Base-by-base conservation (phyloP, 2,113 vertebrate species). In the Miniopterus natalensis region DNA sequence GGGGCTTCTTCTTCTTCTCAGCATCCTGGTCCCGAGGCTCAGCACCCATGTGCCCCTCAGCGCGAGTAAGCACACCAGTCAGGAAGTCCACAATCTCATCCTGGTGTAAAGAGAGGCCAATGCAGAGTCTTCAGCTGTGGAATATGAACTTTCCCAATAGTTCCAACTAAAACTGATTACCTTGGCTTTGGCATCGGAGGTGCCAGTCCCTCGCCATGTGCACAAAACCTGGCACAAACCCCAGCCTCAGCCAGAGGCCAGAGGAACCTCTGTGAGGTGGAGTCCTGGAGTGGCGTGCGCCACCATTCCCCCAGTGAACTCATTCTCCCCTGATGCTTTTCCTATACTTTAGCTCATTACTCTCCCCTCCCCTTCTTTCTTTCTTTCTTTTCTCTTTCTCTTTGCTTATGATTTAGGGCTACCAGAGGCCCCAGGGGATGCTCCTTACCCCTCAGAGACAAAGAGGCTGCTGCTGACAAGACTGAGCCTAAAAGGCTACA, bases 61-160 rank as follows among this genome's bases (percentile, higher is more conserved):
- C 94, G 3, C 99, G 98, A 2, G 99, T 99, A 36, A 99, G 99
- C 91, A 99, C 99, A 0, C 99, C 99, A 0, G 99, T 99, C 96
- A 99, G 97, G 96, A 99, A 99, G 96, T 99, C 99, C 1, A 99
- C 99, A 0, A 99, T 99, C 97, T 99, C 99, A 84, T 99, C 99
- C 99, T 99, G 93, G 55, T 83, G 14, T 25, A 29, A 53, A 20
- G 4, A 80, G 23, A 47, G 55, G 1, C 3, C n/a, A 12, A 49
- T 6, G 14, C 11, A n/a, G 12, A 92, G 77, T 68, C 21, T 49
- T 80, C 2, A 4, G 55, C 49, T 55, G 21, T 47, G 70, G 36
- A 90, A 84, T 0, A 90, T 51, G 59, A 18, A 65, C 45, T 4
- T 75, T 63, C 42, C n/a, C 8, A 0, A 57, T 0, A 84, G 9